Conservation (phyloP, 2,888 invertebrate genomes). For the Mycalesis mineus region DNA sequence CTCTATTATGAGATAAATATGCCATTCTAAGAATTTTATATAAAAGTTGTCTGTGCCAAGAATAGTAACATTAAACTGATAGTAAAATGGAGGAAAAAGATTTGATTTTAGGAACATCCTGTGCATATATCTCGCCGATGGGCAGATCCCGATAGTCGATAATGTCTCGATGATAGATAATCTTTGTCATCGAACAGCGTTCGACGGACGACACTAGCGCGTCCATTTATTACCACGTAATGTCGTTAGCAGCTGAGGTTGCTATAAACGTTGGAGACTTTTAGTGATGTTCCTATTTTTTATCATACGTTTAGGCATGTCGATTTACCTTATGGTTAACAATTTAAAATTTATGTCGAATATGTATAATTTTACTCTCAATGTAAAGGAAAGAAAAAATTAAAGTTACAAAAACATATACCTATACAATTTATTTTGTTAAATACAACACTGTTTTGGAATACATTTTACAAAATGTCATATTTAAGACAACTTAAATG, state of each 20-base stretch:
- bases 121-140: slow-evolving; percentile 38
- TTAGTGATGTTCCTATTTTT: slow-evolving; percentile 1
- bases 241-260: slow-evolving; percentile 8
- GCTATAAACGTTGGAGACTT: slow-evolving; percentile 1
- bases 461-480: too few relatives aligned
- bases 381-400: too few relatives aligned
- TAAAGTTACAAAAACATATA: too few relatives aligned
- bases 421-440: too few relatives aligned
- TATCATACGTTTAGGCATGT: background rate
- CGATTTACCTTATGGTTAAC: too few relatives aligned
- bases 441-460: too few relatives aligned
- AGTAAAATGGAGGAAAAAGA: background rate
- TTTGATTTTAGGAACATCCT: slow-evolving; percentile 37
- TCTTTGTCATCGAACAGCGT: slow-evolving; percentile 70
- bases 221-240: slow-evolving; percentile 27
- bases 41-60: too few relatives aligned
- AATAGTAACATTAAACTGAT: background rate
- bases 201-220: slow-evolving; percentile 47
- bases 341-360: too few relatives aligned
- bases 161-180: slow-evolving; percentile 74
- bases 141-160: slow-evolving; percentile 55
- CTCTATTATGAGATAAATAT: too few relatives aligned
- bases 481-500: too few relatives aligned
- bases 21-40: too few relatives aligned
- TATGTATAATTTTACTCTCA: too few relatives aligned